These are phyloP conservation scores for Callionymus lyra DNA, from an alignment of 2,113 vertebrate species.

Conservation along the genomic window DNA sequence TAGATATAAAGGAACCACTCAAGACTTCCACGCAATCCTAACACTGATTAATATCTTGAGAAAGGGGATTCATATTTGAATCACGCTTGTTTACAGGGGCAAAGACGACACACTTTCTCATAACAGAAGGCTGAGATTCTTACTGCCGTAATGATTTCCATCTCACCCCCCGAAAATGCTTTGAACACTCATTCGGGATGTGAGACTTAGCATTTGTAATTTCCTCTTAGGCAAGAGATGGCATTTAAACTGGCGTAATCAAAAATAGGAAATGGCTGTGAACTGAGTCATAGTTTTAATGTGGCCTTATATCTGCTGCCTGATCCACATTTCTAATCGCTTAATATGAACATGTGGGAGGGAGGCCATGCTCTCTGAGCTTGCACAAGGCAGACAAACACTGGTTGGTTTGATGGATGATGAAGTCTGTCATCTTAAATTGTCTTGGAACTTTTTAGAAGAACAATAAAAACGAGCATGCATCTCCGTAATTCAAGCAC, in stretches of 20 bases:
- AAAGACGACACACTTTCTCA: slow-evolving; percentile 35
- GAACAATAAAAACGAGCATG: no score
- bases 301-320: slow-evolving; percentile 33
- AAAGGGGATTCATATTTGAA: slow-evolving; percentile 30
- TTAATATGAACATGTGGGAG: slow-evolving; percentile 22
- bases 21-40: slow-evolving; percentile 3
- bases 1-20: not conserved
- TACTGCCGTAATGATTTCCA: slow-evolving; percentile 51
- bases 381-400: no score
- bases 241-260: slow-evolving; percentile 43
- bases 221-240: slow-evolving; percentile 46
- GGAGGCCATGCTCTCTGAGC: slow-evolving; percentile 11
- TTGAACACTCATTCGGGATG: slow-evolving; percentile 55
- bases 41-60: slow-evolving; percentile 9
- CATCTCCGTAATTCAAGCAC: not conserved
- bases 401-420: not conserved
- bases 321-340: slow-evolving; percentile 32
- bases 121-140: slow-evolving; percentile 43
- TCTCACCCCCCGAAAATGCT: slow-evolving; percentile 40
- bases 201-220: slow-evolving; percentile 61
- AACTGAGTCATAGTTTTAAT: slow-evolving; percentile 40
- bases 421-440: slow-evolving; percentile 1
- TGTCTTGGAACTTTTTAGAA: no score
- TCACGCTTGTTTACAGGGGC: slow-evolving; percentile 24
- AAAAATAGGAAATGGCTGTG: slow-evolving; percentile 35